Base-by-base conservation (phyloP, 2,888 invertebrate species). In the Heterodera filipjevi region DNA sequence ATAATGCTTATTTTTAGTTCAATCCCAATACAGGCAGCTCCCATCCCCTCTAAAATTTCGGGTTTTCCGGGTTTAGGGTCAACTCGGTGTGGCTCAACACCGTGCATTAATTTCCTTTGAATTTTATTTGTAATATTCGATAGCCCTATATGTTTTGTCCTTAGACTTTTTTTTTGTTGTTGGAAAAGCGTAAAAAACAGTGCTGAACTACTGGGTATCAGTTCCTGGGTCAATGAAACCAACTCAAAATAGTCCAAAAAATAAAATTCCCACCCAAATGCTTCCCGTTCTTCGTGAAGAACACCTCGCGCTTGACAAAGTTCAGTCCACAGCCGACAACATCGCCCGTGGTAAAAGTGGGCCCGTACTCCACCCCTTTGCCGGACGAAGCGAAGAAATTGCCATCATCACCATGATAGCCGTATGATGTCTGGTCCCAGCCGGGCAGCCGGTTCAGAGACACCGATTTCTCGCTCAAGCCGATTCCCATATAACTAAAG, bases 371-470 rank as follows among this genome's bases (percentile, higher is more conserved):
- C 90, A 95, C 95, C 0, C 98, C 99, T 59, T 95, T 95, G 84
- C 97, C 97, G 64, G 96, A 96, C 71, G 96, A 96, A 90, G 96
- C 96, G 92, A 99, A 99, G 84, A 96, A 96, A 91, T 98, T 95
- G 5, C 99, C 99, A 91, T 99, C 99, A 91, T 99, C 98, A 79
- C 98, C 99, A 91, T 99, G 99, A 92, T 99, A 99, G 53, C 98
- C 99, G 90, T 96, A 99, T 32, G 98, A 98, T 90, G 95, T 94
- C 90, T 96, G 96, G 91, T 99, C 99, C 96, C 98, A 99, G 77
- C 98, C 96, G 90, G 98, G 98, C 90, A 99, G 92, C 90, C 98
- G 93, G 92, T 98, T 98, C 93, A 96, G 94, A 91, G 95, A 96
- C 86, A 98, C 97, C 70, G 95, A 95, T 89, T 95, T 95, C 71